Conservation (phyloP, 2,888 invertebrate genomes). For the Formica aserva region DNA sequence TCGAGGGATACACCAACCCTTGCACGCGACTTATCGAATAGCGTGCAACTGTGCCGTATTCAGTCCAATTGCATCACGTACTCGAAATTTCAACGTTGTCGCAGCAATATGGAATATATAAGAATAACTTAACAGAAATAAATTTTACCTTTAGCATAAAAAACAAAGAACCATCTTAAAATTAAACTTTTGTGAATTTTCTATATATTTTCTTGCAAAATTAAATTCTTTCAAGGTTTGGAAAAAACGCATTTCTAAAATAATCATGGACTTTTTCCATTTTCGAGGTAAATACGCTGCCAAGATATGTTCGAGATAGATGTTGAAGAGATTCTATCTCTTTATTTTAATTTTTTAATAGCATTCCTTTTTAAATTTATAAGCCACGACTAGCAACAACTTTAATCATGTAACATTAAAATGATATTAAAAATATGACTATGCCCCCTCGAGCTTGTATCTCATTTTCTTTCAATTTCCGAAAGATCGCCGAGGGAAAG, state of each 20-base stretch:
- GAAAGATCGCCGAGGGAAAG: not conserved
- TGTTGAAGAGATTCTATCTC: not conserved
- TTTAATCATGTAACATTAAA: slow-evolving; percentile 35
- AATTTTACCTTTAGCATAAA: not conserved
- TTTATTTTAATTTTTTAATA: not conserved
- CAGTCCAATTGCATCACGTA: not conserved
- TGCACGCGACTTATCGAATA: not conserved
- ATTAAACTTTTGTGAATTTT: not conserved
- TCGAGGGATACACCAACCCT: slow-evolving; percentile 33
- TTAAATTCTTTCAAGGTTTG: not conserved
- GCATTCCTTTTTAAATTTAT: not conserved
- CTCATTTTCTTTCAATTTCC: slow-evolving; percentile 36
- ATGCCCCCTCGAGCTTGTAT: not conserved
- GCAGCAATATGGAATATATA: not conserved
- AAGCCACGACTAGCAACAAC: not conserved
- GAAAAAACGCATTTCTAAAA: not conserved
- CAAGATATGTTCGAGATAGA: not conserved
- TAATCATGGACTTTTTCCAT: not conserved
- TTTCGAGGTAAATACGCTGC: not conserved
- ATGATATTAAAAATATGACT: slow-evolving; percentile 24
- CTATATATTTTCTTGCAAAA: not conserved
- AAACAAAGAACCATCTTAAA: not conserved
- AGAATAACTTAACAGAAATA: not conserved
- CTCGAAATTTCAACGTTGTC: not conserved
- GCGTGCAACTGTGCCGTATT: not conserved